Percentiles rank a stretch among this genome's conserved stretches.
These are phyloP conservation scores for Trididemnum clinides DNA, from an alignment of 23 tunicate species.

Conservation along the genomic window DNA sequence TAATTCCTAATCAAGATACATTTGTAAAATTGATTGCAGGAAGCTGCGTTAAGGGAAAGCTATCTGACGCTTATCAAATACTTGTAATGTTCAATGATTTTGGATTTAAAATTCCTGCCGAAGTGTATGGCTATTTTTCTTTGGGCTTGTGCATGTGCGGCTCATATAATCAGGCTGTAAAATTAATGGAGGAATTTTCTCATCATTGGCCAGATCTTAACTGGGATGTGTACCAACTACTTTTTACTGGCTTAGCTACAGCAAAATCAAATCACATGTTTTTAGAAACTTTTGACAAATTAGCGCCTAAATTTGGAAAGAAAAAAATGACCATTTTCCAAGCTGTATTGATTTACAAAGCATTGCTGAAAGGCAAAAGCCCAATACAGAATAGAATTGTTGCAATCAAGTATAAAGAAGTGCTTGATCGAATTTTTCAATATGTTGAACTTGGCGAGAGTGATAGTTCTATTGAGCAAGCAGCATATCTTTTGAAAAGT, in stretches of 20 bases:
- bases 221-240: background rate
- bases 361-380: too few relatives aligned
- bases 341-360: too few relatives aligned
- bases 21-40: background rate
- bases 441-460: too few relatives aligned
- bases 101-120: background rate
- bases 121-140: conserved; percentile 3
- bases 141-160: background rate
- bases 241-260: background rate
- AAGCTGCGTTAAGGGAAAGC: background rate
- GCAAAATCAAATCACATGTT: too few relatives aligned
- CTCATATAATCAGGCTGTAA: background rate
- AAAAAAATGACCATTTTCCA: too few relatives aligned
- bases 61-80: background rate
- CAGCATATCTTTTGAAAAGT: too few relatives aligned
- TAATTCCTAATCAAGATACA: background rate
- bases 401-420: too few relatives aligned
- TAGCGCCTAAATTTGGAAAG: too few relatives aligned
- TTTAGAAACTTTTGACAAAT: too few relatives aligned
- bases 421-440: too few relatives aligned
- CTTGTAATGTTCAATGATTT: background rate
- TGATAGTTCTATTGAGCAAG: too few relatives aligned
- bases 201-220: background rate
- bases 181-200: background rate
- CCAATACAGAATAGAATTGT: too few relatives aligned